phyloP scores from a whole-genome alignment of 2,888 invertebrate genomes.

The Trichacis sp. region DNA sequence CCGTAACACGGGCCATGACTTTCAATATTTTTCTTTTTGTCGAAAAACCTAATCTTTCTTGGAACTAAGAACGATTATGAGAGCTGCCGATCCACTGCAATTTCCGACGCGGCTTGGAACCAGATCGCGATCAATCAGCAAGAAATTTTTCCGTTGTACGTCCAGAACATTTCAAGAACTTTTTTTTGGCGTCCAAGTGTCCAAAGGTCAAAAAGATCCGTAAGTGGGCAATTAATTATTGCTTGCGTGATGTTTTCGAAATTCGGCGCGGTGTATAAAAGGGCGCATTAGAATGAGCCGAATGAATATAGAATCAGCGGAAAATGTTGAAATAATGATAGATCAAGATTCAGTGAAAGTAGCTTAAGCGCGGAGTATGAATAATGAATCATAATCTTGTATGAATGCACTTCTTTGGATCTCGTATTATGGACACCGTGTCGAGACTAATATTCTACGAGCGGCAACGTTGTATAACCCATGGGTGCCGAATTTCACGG shows the following conservation, averaged over 20 bases:
- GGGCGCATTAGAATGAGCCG: background rate
- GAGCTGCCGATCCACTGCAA: no score
- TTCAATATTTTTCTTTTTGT: no score
- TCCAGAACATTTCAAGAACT: no score
- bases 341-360: slow-evolving; percentile 48
- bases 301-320: background rate
- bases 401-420: slow-evolving; percentile 42
- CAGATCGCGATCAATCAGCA: no score
- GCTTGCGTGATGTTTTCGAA: background rate
- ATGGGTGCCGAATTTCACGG: slow-evolving; percentile 36
- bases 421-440: slow-evolving; percentile 42
- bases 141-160: no score
- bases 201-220: background rate
- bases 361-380: slow-evolving; percentile 47
- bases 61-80: no score
- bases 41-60: no score
- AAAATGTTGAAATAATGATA: slow-evolving; percentile 38
- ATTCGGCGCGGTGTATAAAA: background rate
- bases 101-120: no score
- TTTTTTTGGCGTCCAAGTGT: no score
- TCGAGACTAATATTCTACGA: slow-evolving; percentile 46
- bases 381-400: slow-evolving; percentile 40
- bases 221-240: background rate
- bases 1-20: no score
- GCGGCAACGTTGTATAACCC: slow-evolving; percentile 25